Evolutionary conservation across 2,797 vertebrate genomes (phyloP), one percentile per base, ranked within the genome.

Genomic region (Capromys pilorides): DNA sequence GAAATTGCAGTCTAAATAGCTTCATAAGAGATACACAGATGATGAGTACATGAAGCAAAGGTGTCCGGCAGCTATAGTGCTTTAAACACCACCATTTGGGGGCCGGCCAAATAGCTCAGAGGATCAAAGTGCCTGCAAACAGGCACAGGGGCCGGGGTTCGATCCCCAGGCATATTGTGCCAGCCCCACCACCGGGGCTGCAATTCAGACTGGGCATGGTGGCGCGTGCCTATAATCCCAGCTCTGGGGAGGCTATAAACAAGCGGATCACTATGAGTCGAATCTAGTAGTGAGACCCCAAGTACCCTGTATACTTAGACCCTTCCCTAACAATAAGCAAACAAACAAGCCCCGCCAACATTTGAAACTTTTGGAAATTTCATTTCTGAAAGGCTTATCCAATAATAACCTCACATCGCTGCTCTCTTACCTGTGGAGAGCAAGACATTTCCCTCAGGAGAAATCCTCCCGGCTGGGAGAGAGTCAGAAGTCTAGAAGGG

Each of bases 1-100:
- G 92, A 96, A 98, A 59, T 66, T 94, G 39, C 39, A 66, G 64
- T 91, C 95, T 91, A 97, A 97, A 97, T 81, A 95, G 66, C 33
- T 95, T 96, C 88, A 67, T 97, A 95, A 97, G 96, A 83, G 22
- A 92, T 90, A 90, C 18, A 86, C 69, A 78, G 84, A 59, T 67
- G 67, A 96, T 82, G 91, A 97, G 59, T 39, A 95, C 91, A 36
- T 75, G 95, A 83, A 95, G 69, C 88, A 80, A 67, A 97, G 83
- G 45, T 90, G 11, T 16, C 90, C 91, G 78, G 8, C 18, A 97
- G 91, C 26, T 83, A 62, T 28, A 39, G 4, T 19, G 90, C 78
- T 88, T 57, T 95, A 86, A 87, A 80, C 87, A 36, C 8, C 51
- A 89, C 69, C 93, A n/a, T 88, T 45, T 8, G 45, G 45, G 45